Percentiles rank a stretch among this genome's conserved stretches.
Conservation (phyloP, 2,797 vertebrate species). For the Scolopax bukidnonensis region DNA sequence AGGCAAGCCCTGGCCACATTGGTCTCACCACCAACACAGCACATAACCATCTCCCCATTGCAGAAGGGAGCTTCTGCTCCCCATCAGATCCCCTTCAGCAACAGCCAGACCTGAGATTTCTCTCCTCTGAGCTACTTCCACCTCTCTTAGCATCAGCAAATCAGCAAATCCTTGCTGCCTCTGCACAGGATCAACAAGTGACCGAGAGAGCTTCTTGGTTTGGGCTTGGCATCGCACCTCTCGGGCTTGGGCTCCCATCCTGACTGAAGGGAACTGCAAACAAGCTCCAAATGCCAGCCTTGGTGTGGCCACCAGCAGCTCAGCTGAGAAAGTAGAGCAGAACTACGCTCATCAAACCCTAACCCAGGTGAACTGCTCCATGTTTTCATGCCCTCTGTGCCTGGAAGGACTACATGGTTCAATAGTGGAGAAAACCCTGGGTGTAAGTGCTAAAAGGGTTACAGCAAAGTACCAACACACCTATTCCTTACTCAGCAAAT, state of each 20-base stretch:
- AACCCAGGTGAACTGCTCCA: neutral
- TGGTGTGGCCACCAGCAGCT: fast-evolving
- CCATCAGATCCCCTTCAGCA: neutral
- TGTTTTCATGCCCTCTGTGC: fast-evolving
- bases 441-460: neutral
- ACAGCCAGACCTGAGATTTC: neutral
- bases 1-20: neutral
- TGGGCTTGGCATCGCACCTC: neutral
- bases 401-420: neutral
- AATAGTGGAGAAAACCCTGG: neutral
- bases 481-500: neutral
- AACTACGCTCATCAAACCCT: neutral
- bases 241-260: fast-evolving
- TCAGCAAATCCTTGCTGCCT: neutral
- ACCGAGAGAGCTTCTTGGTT: neutral
- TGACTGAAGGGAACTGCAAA: neutral
- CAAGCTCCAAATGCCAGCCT: neutral
- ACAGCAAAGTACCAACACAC: neutral
- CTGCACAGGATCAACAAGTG: fast-evolving
- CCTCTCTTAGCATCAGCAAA: neutral
- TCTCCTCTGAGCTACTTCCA: neutral
- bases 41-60: fast-evolving
- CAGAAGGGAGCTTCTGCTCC: neutral
- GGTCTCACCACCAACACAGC: neutral
- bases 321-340: neutral